phyloP scores from a whole-genome alignment of 2,797 vertebrate species.

The Rhynchonycteris naso region DNA sequence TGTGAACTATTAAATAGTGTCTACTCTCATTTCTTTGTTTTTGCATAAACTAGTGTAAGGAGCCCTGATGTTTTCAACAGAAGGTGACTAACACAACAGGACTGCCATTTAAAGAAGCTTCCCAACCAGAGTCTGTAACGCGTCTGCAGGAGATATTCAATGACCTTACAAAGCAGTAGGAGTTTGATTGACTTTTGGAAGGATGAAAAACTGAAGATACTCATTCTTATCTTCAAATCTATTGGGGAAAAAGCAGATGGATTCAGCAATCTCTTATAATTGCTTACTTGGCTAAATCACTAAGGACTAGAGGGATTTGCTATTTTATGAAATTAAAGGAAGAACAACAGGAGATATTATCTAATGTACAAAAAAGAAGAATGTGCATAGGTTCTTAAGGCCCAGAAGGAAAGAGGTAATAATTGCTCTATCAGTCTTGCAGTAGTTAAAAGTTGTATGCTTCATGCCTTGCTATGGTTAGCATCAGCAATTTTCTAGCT shows the following conservation, averaged over 20 bases:
- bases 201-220: constrained; percentile 65
- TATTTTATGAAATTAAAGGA: constrained; percentile 75
- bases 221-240: constrained; percentile 59
- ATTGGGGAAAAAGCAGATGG: constrained; percentile 61
- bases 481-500: constrained; percentile 46
- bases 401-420: constrained; percentile 46
- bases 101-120: constrained; percentile 39
- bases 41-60: background rate
- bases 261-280: constrained; percentile 71
- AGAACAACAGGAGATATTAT: constrained; percentile 62
- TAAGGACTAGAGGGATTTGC: constrained; percentile 63
- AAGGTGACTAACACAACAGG: background rate
- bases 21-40: background rate
- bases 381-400: constrained; percentile 11
- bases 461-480: background rate
- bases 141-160: constrained; percentile 52
- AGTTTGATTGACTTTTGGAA: constrained; percentile 69
- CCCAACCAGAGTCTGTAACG: background rate
- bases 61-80: background rate
- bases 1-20: background rate
- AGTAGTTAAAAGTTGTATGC: constrained; percentile 20
- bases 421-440: constrained; percentile 39
- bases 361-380: constrained; percentile 66
- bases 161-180: constrained; percentile 61
- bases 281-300: constrained; percentile 73